Conservation (phyloP, 2,797 vertebrate genomes). For the Australoheros facetus region DNA sequence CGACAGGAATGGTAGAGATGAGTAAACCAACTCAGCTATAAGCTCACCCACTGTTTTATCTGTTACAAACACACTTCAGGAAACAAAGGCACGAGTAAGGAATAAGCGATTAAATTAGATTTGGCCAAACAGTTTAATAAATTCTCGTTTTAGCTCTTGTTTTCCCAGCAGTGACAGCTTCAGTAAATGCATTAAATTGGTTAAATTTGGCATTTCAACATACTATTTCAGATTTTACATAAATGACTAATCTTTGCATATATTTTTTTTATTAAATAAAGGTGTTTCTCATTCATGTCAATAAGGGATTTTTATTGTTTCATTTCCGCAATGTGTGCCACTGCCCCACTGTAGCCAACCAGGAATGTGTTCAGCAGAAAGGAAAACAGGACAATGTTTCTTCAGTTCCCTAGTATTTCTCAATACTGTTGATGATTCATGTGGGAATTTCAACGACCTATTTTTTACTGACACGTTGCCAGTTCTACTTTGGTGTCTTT, state of each 20-base stretch:
- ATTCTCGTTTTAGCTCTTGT: slow-evolving; percentile 23
- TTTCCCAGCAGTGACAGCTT: slow-evolving; percentile 22
- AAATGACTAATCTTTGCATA: slow-evolving; percentile 44
- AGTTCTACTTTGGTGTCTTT: background rate
- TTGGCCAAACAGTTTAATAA: slow-evolving; percentile 31
- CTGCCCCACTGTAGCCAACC: background rate
- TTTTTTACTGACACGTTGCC: background rate
- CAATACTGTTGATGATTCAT: background rate
- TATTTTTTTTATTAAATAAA: slow-evolving; percentile 22
- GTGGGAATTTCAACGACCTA: background rate
- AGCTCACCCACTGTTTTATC: slow-evolving; percentile 19
- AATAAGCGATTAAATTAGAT: slow-evolving; percentile 39
- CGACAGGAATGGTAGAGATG: slow-evolving; percentile 30
- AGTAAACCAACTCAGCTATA: slow-evolving; percentile 42
- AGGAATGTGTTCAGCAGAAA: background rate
- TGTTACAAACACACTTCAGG: slow-evolving; percentile 2
- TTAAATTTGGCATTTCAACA: slow-evolving; percentile 47
- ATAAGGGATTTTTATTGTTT: background rate
- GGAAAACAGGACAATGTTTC: background rate
- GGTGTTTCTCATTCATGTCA: slow-evolving; percentile 5
- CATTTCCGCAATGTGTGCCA: background rate
- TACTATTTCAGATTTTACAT: slow-evolving; percentile 39
- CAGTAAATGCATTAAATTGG: slow-evolving; percentile 31
- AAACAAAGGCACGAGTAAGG: background rate
- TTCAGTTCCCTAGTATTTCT: background rate